A percentile compares a stretch with the other conserved stretches of the same genome.
These are phyloP conservation scores for Rynchops niger DNA, from an alignment of 2,113 vertebrate genomes.

Conservation along the genomic window DNA sequence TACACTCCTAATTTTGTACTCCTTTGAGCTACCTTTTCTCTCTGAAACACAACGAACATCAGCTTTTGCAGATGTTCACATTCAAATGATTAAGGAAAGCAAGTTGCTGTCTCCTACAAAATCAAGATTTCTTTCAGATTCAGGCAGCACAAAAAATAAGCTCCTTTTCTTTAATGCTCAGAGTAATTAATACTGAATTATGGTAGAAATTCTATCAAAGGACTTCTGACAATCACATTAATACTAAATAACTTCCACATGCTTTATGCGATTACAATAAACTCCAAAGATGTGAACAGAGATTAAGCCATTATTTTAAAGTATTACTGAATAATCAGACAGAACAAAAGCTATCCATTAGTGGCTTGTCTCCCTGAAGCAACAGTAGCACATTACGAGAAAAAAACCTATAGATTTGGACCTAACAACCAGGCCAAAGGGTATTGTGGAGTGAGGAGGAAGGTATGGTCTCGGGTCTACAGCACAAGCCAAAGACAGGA, in stretches of 20 bases:
- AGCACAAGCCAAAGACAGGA: neutral
- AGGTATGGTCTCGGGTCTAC: neutral
- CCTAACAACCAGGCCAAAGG: neutral
- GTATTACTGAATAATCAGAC: neutral
- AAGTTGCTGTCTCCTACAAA: neutral
- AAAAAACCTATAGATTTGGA: neutral
- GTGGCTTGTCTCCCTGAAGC: neutral
- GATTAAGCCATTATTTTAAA: neutral
- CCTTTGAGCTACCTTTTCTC: neutral
- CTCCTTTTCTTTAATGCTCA: neutral
- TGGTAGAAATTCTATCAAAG: neutral
- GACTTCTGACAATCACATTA: neutral
- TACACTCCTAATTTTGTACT: neutral
- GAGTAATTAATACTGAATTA: conserved; percentile 1
- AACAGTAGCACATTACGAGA: neutral
- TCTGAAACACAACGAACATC: neutral
- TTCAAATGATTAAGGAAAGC: neutral
- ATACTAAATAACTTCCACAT: neutral
- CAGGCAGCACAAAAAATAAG: neutral
- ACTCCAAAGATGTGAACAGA: neutral
- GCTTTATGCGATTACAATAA: neutral
- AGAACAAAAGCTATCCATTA: neutral
- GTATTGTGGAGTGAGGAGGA: neutral
- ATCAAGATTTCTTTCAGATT: neutral
- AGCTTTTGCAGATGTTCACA: neutral